Conservation (phyloP, 2,888 invertebrate genomes). For the Proisotoma minuta region DNA sequence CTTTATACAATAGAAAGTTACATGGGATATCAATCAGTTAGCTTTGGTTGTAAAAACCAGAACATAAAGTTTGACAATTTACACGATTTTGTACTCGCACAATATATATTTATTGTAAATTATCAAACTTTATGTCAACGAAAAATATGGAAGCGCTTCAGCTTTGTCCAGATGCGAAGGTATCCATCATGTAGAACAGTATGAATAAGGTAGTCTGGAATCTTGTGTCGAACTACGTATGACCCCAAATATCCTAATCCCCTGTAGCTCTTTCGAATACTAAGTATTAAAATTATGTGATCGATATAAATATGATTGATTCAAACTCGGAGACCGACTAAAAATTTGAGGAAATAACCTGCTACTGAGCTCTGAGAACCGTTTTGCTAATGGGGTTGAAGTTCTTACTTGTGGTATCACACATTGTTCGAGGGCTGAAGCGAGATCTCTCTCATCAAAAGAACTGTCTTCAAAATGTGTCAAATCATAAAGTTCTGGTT, state of each 20-base stretch:
- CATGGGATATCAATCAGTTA: no score
- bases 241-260: constrained; percentile 3
- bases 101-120: no score
- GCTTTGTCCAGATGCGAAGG: not conserved
- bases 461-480: not conserved
- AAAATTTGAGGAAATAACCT: no score
- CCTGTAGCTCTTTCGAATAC: not conserved
- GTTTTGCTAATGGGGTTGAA: no score
- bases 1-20: no score
- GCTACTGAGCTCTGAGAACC: no score
- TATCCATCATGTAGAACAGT: not conserved
- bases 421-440: not conserved
- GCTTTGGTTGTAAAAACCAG: no score
- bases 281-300: no score
- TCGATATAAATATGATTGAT: no score
- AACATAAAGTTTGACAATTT: no score
- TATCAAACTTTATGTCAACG: not conserved
- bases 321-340: no score
- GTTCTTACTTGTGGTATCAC: not conserved
- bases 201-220: not conserved
- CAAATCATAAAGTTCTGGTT: constrained; percentile 8
- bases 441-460: not conserved
- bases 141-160: not conserved
- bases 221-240: not conserved
- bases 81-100: no score